Evolutionary conservation across 2,113 vertebrate genomes (phyloP).

Genomic region (Istiophorus platypterus): DNA sequence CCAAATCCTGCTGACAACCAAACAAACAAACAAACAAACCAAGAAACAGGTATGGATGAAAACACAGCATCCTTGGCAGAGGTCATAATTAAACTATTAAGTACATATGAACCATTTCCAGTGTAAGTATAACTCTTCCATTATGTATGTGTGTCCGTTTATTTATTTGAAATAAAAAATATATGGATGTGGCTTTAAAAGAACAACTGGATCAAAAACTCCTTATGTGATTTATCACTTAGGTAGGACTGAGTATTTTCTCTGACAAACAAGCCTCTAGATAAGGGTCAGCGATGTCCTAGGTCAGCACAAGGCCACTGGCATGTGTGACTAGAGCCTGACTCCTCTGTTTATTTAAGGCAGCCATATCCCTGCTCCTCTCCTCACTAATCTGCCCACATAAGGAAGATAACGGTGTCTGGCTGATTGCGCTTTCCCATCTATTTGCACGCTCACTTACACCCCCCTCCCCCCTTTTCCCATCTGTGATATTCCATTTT

Average conservation of each 20-base stretch:
- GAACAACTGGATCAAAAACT: constrained; percentile 30
- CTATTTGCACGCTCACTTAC: constrained; percentile 33
- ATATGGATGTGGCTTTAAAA: neutral
- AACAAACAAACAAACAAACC: too few relatives aligned
- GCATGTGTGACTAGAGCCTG: constrained; percentile 55
- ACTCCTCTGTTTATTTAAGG: constrained; percentile 75
- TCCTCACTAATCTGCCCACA: constrained; percentile 72
- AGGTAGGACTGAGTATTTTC: constrained; percentile 34
- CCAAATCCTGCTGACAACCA: too few relatives aligned
- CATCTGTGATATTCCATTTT: constrained; percentile 47
- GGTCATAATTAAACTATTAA: neutral
- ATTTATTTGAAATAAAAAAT: neutral
- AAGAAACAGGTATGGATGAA: too few relatives aligned
- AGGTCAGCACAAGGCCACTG: constrained; percentile 54
- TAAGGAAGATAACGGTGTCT: constrained; percentile 60
- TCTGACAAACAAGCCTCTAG: constrained; percentile 29
- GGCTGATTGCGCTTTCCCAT: constrained; percentile 73
- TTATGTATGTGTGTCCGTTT: neutral
- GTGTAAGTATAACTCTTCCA: neutral
- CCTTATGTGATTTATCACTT: constrained; percentile 47
- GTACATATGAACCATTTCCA: too few relatives aligned
- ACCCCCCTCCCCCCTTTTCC: constrained; percentile 15
- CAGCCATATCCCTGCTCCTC: constrained; percentile 65
- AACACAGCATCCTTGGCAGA: too few relatives aligned
- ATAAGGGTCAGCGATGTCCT: constrained; percentile 64